Conservation (phyloP, 1,140 invertebrate species). For the Drosophila pallidifrons region DNA sequence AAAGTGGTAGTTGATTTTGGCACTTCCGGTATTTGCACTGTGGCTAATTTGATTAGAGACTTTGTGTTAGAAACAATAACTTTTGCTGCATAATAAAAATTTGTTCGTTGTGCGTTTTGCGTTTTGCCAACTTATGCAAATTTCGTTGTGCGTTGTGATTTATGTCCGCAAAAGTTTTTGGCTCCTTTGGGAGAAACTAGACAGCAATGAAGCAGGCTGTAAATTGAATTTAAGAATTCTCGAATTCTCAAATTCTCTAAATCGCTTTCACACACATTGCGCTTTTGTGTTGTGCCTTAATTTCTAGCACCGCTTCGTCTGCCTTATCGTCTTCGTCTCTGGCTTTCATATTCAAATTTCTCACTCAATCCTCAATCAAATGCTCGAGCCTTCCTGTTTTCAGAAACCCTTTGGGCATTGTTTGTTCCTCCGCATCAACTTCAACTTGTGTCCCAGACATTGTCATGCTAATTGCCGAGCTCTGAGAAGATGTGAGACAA, state of each 20-base stretch:
- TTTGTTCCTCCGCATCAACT: constrained; percentile 42
- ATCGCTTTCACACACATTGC: constrained; percentile 63
- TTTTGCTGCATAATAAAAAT: constrained; percentile 48
- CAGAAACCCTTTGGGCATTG: constrained; percentile 36
- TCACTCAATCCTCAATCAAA: constrained; percentile 56
- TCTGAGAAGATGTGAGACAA: constrained; percentile 25
- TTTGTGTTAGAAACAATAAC: constrained; percentile 36
- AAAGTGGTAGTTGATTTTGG: constrained; percentile 58
- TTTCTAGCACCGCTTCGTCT: constrained; percentile 15
- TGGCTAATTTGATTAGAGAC: constrained; percentile 82
- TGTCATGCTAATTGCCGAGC: constrained; percentile 76
- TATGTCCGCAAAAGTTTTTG: constrained; percentile 56
- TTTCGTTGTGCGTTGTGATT: constrained; percentile 58
- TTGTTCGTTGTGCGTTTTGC: constrained; percentile 47
- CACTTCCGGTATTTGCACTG: constrained; percentile 76
- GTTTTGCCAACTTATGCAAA: constrained; percentile 76
- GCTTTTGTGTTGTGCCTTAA: constrained; percentile 41
- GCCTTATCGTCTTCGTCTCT: too few relatives aligned
- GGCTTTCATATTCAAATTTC: constrained; percentile 55
- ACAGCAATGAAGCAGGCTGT: constrained; percentile 16
- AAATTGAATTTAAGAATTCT: constrained; percentile 68
- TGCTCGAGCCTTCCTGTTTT: constrained; percentile 51
- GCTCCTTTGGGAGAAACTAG: constrained; percentile 34
- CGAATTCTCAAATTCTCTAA: constrained; percentile 11
- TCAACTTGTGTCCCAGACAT: constrained; percentile 59